phyloP scores from a whole-genome alignment of 2,888 invertebrate species.

The Xestia ashworthii region DNA sequence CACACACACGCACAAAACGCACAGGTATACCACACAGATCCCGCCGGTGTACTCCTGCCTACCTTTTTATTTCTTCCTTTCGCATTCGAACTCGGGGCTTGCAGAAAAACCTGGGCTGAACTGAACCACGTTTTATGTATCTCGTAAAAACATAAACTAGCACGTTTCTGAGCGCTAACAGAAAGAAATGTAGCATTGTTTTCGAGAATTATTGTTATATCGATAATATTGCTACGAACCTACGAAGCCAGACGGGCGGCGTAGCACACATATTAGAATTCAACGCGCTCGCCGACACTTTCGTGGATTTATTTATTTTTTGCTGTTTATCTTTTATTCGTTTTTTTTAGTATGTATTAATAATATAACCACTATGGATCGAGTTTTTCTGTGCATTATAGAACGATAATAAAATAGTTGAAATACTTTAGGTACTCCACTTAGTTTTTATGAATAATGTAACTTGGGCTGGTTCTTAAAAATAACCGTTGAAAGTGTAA shows the following conservation, averaged over 20 bases:
- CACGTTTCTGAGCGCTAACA: slow-evolving; percentile 35
- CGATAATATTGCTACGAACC: slow-evolving; percentile 56
- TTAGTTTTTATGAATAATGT: background rate
- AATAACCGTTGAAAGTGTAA: background rate
- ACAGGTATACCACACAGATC: slow-evolving; percentile 82
- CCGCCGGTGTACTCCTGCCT: slow-evolving; percentile 72
- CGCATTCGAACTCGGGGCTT: slow-evolving; percentile 55
- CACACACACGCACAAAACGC: slow-evolving; percentile 52
- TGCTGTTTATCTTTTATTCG: background rate
- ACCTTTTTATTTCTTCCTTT: slow-evolving; percentile 70
- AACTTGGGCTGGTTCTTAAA: background rate
- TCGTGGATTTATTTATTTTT: slow-evolving; percentile 32
- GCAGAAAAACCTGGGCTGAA: slow-evolving; percentile 53
- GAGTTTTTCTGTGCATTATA: background rate
- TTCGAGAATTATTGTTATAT: slow-evolving; percentile 50
- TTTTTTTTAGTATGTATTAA: background rate
- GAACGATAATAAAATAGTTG: background rate
- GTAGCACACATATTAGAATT: slow-evolving; percentile 72
- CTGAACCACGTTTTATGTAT: slow-evolving; percentile 56
- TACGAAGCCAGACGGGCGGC: slow-evolving; percentile 28
- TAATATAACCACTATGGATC: background rate
- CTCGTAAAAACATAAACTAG: slow-evolving; percentile 62
- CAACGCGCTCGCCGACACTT: slow-evolving; percentile 70
- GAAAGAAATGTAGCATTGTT: slow-evolving; percentile 56
- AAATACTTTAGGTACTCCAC: background rate